These are phyloP conservation scores for Kryptolebias marmoratus DNA, from an alignment of 2,113 vertebrate genomes.

Conservation along the genomic window DNA sequence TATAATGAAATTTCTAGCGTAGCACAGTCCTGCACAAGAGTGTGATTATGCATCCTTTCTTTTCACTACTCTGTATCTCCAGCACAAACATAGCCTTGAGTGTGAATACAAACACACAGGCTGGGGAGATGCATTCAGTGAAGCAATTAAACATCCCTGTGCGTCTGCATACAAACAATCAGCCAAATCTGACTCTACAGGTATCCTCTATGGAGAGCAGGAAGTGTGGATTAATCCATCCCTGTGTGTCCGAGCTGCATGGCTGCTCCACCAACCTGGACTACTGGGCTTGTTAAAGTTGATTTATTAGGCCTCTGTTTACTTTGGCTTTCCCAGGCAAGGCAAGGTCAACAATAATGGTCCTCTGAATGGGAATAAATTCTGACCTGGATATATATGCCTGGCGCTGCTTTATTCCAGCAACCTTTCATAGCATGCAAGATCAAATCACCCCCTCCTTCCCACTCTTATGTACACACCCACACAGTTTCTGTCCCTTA, in stretches of 20 bases:
- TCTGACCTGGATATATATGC: constrained; percentile 66
- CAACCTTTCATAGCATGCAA: constrained; percentile 56
- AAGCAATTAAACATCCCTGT: constrained; percentile 78
- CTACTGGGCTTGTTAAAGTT: constrained; percentile 83
- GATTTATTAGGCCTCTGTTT: constrained; percentile 85
- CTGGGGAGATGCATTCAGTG: constrained; percentile 71
- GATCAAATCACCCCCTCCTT: constrained; percentile 47
- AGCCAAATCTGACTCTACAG: constrained; percentile 77
- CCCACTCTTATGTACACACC: constrained; percentile 31
- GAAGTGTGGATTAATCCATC: constrained; percentile 76
- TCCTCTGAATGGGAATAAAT: constrained; percentile 84
- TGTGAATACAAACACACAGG: constrained; percentile 65
- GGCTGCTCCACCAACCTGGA: constrained; percentile 66
- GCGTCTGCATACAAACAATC: constrained; percentile 75
- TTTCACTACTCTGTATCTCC: constrained; percentile 63
- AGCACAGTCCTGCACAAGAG: constrained; percentile 62
- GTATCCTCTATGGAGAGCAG: constrained; percentile 73
- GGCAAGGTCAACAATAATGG: constrained; percentile 84
- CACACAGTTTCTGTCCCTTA: constrained; percentile 43
- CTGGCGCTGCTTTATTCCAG: constrained; percentile 45
- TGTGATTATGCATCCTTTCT: constrained; percentile 65
- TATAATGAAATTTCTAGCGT: constrained; percentile 76
- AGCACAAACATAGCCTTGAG: constrained; percentile 58
- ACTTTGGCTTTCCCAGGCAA: constrained; percentile 79
- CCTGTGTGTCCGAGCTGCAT: constrained; percentile 69